Evolutionary conservation across 2,797 vertebrate species (phyloP).

Genomic region (Gallinago solitaria): DNA sequence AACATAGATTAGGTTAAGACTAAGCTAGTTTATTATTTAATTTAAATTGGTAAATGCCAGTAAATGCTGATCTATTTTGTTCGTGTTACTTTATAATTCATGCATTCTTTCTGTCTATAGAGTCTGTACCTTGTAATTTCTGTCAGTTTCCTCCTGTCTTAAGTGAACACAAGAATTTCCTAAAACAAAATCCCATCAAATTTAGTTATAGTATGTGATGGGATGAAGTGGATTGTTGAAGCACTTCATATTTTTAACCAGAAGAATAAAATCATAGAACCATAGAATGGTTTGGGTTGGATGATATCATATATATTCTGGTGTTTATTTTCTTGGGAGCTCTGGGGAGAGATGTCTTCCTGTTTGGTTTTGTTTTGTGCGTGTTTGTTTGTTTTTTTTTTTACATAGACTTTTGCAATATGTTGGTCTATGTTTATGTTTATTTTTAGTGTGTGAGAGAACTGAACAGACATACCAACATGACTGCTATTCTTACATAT

Average conservation of each 20-base stretch:
- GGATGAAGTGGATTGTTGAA: not conserved
- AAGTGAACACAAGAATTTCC: not conserved
- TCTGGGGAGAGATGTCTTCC: not conserved
- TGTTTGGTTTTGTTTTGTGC: not conserved
- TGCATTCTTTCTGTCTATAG: not conserved
- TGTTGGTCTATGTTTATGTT: not conserved
- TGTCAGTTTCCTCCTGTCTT: not conserved
- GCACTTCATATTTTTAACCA: not conserved
- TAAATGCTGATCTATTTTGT: not conserved
- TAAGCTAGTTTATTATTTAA: not conserved
- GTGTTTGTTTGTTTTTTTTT: no score
- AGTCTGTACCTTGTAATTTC: not conserved
- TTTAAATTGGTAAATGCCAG: not conserved
- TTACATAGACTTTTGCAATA: not conserved
- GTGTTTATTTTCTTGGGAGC: not conserved
- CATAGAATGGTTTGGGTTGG: no score
- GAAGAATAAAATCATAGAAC: not conserved
- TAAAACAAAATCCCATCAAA: not conserved
- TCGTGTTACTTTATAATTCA: not conserved
- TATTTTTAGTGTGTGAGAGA: not conserved
- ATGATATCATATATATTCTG: not conserved
- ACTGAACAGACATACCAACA: not conserved
- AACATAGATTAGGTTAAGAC: not conserved
- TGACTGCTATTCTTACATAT: accelerated
- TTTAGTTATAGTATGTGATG: not conserved